phyloP scores from a whole-genome alignment of 2,797 vertebrate species.

The Psittacula derbiana region DNA sequence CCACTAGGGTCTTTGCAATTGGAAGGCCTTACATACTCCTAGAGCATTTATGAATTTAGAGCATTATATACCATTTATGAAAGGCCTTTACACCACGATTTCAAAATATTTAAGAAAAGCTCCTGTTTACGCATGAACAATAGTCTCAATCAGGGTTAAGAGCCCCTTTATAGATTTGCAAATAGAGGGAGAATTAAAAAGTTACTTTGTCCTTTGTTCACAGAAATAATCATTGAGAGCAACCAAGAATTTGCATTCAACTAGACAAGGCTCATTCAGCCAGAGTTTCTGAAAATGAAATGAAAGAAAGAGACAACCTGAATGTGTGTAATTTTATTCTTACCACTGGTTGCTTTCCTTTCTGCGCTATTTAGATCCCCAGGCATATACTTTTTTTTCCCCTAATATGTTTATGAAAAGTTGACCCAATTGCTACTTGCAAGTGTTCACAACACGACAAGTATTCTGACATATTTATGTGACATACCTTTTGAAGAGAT shows the following conservation, averaged over 20 bases:
- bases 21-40: neutral
- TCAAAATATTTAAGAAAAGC: neutral
- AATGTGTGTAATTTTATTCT: neutral
- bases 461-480: constrained; percentile 48
- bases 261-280: neutral
- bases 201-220: neutral
- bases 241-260: neutral
- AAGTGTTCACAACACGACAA: constrained; percentile 55
- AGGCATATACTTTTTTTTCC: neutral
- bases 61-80: neutral
- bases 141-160: neutral
- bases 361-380: neutral
- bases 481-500: constrained; percentile 49
- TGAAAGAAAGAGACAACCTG: neutral
- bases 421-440: constrained; percentile 41
- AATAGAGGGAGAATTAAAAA: neutral
- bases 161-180: neutral
- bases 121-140: neutral
- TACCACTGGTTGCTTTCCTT: neutral
- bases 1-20: fast-evolving
- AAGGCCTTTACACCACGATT: neutral
- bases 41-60: no score
- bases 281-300: neutral
- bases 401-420: constrained; percentile 58
- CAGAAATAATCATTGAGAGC: neutral